Percentiles rank a stretch among this genome's conserved stretches.
These are phyloP conservation scores for Heliconius nattereri DNA, from an alignment of 1,140 invertebrate genomes.

Conservation along the genomic window DNA sequence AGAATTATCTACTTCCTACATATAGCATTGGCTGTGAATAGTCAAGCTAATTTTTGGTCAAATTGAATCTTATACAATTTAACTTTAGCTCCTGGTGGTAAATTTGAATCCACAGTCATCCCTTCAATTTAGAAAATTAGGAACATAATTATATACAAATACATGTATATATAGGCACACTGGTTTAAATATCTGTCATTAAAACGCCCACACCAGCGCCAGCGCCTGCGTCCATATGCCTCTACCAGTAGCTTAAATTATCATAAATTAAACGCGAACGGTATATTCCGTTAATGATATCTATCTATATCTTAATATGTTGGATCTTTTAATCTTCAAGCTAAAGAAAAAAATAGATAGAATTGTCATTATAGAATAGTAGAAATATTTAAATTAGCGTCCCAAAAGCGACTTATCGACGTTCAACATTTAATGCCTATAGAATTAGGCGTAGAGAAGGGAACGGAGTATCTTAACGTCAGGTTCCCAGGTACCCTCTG, in stretches of 20 bases:
- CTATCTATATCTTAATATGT: constrained; percentile 12
- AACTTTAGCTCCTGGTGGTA: too few relatives aligned
- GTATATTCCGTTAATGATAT: constrained; percentile 21
- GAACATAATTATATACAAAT: too few relatives aligned
- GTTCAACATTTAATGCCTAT: too few relatives aligned
- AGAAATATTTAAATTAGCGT: too few relatives aligned
- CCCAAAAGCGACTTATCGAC: too few relatives aligned
- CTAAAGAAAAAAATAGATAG: not conserved
- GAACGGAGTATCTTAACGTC: not conserved
- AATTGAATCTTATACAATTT: too few relatives aligned
- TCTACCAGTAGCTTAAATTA: constrained; percentile 26
- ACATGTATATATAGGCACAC: not conserved
- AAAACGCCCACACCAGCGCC: constrained; percentile 6
- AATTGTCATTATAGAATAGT: not conserved
- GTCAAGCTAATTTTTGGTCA: too few relatives aligned
- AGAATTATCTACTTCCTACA: too few relatives aligned
- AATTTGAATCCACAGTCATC: too few relatives aligned
- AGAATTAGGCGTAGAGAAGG: too few relatives aligned
- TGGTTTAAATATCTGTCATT: not conserved
- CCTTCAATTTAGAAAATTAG: too few relatives aligned
- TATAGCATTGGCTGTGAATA: too few relatives aligned
- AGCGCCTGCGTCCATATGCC: not conserved
- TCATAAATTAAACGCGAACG: constrained; percentile 30
- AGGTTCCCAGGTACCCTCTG: not conserved
- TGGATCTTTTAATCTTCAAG: not conserved